phyloP scores from a whole-genome alignment of 2,888 invertebrate species.

The Melanargia galathea region DNA sequence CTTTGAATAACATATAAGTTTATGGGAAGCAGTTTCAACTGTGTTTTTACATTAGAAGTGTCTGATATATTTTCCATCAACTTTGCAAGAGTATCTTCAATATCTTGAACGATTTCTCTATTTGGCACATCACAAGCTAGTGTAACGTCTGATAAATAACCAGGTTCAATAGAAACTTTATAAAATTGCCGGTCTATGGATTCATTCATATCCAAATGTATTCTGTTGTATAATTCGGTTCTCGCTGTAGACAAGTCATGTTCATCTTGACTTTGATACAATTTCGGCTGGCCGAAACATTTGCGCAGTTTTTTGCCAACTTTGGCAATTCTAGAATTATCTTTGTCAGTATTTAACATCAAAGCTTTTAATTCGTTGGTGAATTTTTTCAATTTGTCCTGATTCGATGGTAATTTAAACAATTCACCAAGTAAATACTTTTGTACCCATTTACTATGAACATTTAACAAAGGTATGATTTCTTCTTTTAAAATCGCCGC shows the following conservation, averaged over 20 bases:
- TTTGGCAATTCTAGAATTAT: conserved; percentile 56
- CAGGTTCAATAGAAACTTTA: conserved; percentile 44
- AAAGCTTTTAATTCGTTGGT: conserved; percentile 45
- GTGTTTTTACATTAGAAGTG: conserved; percentile 37
- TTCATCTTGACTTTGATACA: conserved; percentile 58
- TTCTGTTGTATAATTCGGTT: conserved; percentile 50
- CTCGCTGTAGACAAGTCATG: conserved; percentile 52
- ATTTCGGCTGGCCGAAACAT: conserved; percentile 64
- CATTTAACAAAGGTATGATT: conserved; percentile 82
- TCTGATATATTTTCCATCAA: conserved; percentile 29
- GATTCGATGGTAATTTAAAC: conserved; percentile 49
- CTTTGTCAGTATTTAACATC: conserved; percentile 48
- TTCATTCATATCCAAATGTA: conserved; percentile 58
- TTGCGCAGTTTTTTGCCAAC: conserved; percentile 70
- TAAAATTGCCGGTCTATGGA: conserved; percentile 59
- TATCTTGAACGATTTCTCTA: conserved; percentile 43
- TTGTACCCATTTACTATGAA: conserved; percentile 89
- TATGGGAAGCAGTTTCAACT: conserved; percentile 79
- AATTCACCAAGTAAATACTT: conserved; percentile 81
- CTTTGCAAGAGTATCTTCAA: conserved; percentile 49
- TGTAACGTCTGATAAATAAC: conserved; percentile 45
- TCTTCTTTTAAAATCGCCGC: conserved; percentile 71
- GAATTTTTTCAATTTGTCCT: conserved; percentile 46
- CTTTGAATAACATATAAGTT: conserved; percentile 78
- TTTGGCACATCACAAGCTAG: conserved; percentile 63